These are phyloP conservation scores for Aspidoscelis tigris DNA, from an alignment of 2,113 vertebrate genomes.

Conservation along the genomic window DNA sequence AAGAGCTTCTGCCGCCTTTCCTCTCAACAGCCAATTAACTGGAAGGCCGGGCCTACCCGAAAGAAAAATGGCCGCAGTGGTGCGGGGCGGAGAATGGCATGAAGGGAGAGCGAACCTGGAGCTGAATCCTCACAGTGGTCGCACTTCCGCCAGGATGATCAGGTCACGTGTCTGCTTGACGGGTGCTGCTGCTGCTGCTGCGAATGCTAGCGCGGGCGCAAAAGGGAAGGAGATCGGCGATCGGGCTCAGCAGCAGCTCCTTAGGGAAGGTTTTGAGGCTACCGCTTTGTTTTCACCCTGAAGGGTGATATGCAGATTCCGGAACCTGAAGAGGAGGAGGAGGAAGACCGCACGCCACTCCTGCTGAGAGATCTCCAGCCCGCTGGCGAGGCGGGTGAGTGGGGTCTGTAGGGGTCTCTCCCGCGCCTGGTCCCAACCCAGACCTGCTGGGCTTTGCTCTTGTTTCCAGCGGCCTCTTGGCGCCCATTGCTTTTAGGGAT, in stretches of 20 bases:
- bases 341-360: conserved; percentile 58
- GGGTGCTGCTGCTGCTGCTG: neutral
- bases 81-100: neutral
- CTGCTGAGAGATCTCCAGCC: conserved; percentile 53
- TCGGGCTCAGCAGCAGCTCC: no score
- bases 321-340: conserved; percentile 49
- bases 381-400: conserved; percentile 47
- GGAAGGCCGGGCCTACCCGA: conserved; percentile 20
- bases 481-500: neutral
- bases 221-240: neutral
- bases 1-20: neutral
- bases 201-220: neutral
- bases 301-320: conserved; percentile 23
- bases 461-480: no score
- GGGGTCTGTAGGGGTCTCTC: neutral
- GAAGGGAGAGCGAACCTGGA: rapidly evolving
- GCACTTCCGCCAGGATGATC: conserved; percentile 37
- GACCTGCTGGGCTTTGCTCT: neutral
- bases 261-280: neutral
- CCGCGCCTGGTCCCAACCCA: no score
- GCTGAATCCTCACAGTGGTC: neutral
- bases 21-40: neutral
- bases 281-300: neutral
- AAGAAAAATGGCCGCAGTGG: conserved; percentile 48
- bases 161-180: conserved; percentile 31